A percentile compares a stretch with the other conserved stretches of the same genome.
phyloP scores from a whole-genome alignment of 2,888 invertebrate genomes.

The Bedellia somnulentella region DNA sequence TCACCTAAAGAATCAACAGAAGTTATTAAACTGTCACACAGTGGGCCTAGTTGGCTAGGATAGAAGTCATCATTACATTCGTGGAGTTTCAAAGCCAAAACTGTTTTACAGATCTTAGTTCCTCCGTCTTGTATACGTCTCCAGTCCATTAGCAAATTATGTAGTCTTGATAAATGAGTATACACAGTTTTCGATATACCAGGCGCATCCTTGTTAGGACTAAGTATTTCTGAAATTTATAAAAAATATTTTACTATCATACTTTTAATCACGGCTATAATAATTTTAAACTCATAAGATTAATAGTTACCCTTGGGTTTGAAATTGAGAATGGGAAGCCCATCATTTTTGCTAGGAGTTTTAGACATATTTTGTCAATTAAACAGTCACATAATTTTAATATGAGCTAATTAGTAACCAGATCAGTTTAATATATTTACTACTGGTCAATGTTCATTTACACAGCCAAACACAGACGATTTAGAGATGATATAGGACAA shows the following conservation, averaged over 20 bases:
- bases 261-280: not conserved
- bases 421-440: no score
- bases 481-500: no score
- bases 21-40: constrained; percentile 27
- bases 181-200: constrained; percentile 39
- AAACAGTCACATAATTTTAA: no score
- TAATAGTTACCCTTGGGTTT: constrained; percentile 25
- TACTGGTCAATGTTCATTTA: no score
- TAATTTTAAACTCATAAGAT: constrained; percentile 1
- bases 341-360: constrained; percentile 18
- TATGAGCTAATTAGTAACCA: no score
- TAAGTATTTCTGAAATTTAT: constrained; percentile 27
- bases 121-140: constrained; percentile 28
- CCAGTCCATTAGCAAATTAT: constrained; percentile 32
- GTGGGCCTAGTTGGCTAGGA: constrained; percentile 26
- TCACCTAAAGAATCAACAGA: constrained; percentile 22
- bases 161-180: constrained; percentile 32
- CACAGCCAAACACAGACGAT: no score
- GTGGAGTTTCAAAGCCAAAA: constrained; percentile 28
- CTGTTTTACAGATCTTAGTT: constrained; percentile 23
- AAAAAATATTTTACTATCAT: not conserved
- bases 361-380: constrained; percentile 20
- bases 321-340: constrained; percentile 14
- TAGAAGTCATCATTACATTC: constrained; percentile 34
- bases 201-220: constrained; percentile 29